Percentiles rank a stretch among this genome's conserved stretches.
phyloP scores from a whole-genome alignment of 1,140 invertebrate genomes.

The Bradynema listronoti region DNA sequence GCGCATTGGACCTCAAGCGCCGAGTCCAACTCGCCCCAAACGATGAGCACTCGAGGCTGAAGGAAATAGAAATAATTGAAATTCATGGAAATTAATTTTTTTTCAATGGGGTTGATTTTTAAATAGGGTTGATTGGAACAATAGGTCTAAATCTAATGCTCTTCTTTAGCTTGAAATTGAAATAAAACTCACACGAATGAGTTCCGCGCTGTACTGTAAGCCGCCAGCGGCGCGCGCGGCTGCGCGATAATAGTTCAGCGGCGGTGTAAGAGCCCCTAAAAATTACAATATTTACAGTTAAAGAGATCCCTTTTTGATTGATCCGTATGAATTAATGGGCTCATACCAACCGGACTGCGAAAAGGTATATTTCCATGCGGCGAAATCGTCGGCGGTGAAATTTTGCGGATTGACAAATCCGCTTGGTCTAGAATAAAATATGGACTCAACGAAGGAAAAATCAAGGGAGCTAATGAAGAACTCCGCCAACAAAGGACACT shows the following conservation, averaged over 20 bases:
- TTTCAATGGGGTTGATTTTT: background rate
- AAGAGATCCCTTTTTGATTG: no score
- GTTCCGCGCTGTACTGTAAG: slow-evolving; percentile 31
- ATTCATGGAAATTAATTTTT: background rate
- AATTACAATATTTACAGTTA: slow-evolving; percentile 27
- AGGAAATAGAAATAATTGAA: slow-evolving; percentile 32
- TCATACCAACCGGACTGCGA: slow-evolving; percentile 63
- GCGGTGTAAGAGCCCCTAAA: slow-evolving; percentile 69
- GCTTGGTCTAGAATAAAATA: slow-evolving; percentile 63
- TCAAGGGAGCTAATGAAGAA: slow-evolving; percentile 65
- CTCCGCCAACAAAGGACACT: slow-evolving; percentile 70
- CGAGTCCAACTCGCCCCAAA: slow-evolving; percentile 67
- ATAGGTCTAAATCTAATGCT: slow-evolving; percentile 28
- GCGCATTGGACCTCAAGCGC: slow-evolving; percentile 65
- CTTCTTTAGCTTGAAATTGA: slow-evolving; percentile 26
- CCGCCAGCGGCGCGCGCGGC: slow-evolving; percentile 20
- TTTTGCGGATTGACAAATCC: slow-evolving; percentile 44
- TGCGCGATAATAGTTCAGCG: slow-evolving; percentile 72
- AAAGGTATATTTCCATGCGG: slow-evolving; percentile 73
- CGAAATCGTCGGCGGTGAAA: slow-evolving; percentile 64
- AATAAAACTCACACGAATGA: slow-evolving; percentile 1
- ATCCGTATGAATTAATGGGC: background rate
- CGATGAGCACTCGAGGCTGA: slow-evolving; percentile 64
- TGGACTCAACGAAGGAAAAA: slow-evolving; percentile 64
- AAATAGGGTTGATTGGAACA: slow-evolving; percentile 11